Percentiles rank a stretch among this genome's conserved stretches.
These are phyloP conservation scores for Melanotaenia duboulayi DNA, from an alignment of 2,113 vertebrate species.

Conservation along the genomic window DNA sequence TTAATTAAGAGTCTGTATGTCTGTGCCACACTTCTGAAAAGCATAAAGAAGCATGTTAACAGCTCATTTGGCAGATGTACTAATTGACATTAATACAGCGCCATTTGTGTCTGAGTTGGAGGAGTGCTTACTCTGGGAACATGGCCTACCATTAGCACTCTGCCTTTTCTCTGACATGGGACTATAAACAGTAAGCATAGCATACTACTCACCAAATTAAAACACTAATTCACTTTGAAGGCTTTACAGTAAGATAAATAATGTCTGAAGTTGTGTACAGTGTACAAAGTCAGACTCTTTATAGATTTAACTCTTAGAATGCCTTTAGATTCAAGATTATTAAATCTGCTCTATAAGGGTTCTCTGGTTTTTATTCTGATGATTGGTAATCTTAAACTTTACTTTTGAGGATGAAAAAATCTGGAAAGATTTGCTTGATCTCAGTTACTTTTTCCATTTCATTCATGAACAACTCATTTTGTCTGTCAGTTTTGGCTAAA, in stretches of 20 bases:
- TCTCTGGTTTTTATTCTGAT: constrained; percentile 6
- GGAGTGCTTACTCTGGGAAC: constrained; percentile 57
- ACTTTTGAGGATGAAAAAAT: constrained; percentile 25
- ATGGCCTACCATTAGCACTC: constrained; percentile 69
- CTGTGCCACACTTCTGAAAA: constrained; percentile 25
- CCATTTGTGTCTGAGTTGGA: constrained; percentile 66
- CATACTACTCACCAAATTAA: constrained; percentile 81
- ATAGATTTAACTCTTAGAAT: constrained; percentile 31
- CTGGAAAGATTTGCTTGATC: constrained; percentile 1
- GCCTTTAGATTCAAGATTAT: constrained; percentile 18
- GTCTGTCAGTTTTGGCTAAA: constrained; percentile 36
- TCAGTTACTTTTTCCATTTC: constrained; percentile 3
- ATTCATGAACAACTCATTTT: background rate
- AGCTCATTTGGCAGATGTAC: constrained; percentile 70
- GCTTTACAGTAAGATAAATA: constrained; percentile 77
- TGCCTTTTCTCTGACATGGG: constrained; percentile 55
- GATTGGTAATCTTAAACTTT: background rate
- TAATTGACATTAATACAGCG: constrained; percentile 77
- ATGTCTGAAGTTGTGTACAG: constrained; percentile 52
- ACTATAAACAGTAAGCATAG: constrained; percentile 66
- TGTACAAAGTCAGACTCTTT: constrained; percentile 24
- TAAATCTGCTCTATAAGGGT: constrained; percentile 1
- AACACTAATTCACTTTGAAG: constrained; percentile 78
- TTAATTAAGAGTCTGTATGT: constrained; percentile 39
- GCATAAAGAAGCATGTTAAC: constrained; percentile 41